A percentile compares a stretch with the other conserved stretches of the same genome.
phyloP scores from a whole-genome alignment of 2,797 vertebrate genomes.

The Hemitrygon akajei region DNA sequence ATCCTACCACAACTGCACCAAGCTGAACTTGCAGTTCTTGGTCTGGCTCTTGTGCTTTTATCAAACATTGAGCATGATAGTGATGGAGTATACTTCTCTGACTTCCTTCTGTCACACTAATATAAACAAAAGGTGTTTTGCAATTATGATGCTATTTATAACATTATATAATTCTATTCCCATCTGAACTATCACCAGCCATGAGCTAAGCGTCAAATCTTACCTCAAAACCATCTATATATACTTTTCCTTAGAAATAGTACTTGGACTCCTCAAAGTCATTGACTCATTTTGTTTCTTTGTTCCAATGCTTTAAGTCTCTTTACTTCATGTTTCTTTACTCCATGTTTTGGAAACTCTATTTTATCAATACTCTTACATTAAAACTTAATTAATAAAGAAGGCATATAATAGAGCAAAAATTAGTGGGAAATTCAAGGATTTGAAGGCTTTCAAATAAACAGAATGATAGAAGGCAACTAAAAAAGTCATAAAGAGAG shows the following conservation, averaged over 20 bases:
- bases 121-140: background rate
- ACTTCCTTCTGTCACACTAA: constrained; percentile 15
- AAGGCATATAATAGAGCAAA: too few relatives aligned
- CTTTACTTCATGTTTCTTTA: background rate
- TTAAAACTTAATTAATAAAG: background rate
- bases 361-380: background rate
- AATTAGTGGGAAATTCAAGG: too few relatives aligned
- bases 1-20: background rate
- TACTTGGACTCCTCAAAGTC: background rate
- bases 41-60: background rate
- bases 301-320: background rate
- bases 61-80: background rate
- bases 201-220: background rate
- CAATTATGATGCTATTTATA: background rate
- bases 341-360: background rate
- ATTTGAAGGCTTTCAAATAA: too few relatives aligned
- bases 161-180: background rate
- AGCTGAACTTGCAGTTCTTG: background rate
- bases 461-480: too few relatives aligned
- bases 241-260: background rate
- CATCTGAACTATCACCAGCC: background rate
- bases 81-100: background rate
- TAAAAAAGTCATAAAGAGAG: too few relatives aligned
- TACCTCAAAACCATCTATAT: background rate
- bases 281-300: background rate